These are phyloP conservation scores for Eurois occulta DNA, from an alignment of 2,888 invertebrate genomes.

Conservation along the genomic window DNA sequence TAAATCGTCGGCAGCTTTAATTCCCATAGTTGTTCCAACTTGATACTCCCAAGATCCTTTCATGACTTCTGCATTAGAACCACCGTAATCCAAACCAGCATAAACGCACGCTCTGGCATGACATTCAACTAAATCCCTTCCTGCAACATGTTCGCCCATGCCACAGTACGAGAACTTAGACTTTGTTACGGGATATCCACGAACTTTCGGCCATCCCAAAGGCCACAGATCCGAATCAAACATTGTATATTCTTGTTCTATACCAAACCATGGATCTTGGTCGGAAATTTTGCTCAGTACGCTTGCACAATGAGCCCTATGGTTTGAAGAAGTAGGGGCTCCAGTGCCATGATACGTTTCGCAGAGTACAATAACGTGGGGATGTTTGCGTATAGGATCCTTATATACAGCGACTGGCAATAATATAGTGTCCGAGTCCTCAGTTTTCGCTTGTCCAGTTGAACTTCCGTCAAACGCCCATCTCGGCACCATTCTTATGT, in stretches of 20 bases:
- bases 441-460: conserved; percentile 95
- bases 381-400: conserved; percentile 97
- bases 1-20: conserved; percentile 95
- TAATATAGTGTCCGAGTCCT: conserved; percentile 96
- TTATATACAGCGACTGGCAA: conserved; percentile 96
- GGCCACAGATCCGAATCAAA: conserved; percentile 96
- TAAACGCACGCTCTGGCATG: conserved; percentile 96
- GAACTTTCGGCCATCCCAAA: conserved; percentile 97
- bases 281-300: conserved; percentile 88
- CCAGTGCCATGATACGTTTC: conserved; percentile 94
- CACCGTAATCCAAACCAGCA: conserved; percentile 97
- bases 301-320: conserved; percentile 92
- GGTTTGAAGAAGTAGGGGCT: conserved; percentile 93
- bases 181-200: conserved; percentile 95
- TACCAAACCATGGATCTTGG: conserved; percentile 96
- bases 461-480: conserved; percentile 99
- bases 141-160: conserved; percentile 97
- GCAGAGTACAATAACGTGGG: conserved; percentile 96
- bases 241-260: conserved; percentile 97
- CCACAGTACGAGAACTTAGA: conserved; percentile 97
- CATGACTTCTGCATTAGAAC: conserved; percentile 99
- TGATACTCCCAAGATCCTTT: conserved; percentile 98
- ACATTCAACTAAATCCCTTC: conserved; percentile 98
- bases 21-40: conserved; percentile 97
- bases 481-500: conserved; percentile 90